phyloP scores from a whole-genome alignment of 2,797 vertebrate genomes.

The Esox masquinongy region DNA sequence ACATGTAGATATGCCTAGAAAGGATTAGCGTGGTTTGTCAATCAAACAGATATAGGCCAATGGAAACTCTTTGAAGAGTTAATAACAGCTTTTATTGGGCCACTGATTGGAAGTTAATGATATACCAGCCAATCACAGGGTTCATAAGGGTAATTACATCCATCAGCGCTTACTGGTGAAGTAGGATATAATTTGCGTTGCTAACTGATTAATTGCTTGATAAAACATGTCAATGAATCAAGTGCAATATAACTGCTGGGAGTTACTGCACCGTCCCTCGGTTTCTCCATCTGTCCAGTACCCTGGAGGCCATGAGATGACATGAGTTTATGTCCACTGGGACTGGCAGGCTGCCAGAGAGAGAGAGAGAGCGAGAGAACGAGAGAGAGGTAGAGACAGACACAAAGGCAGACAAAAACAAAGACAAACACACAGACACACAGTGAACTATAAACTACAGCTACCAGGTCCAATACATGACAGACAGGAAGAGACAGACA shows the following conservation, averaged over 20 bases:
- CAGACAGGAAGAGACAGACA: neutral
- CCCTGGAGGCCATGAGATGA: neutral
- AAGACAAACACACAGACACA: neutral
- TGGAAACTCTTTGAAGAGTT: conserved; percentile 5
- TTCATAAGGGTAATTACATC: neutral
- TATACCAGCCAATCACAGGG: neutral
- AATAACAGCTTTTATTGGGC: neutral
- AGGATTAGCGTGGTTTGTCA: conserved; percentile 14
- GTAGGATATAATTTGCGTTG: neutral
- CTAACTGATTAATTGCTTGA: conserved; percentile 4
- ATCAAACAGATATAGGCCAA: conserved; percentile 6
- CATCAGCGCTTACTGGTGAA: neutral
- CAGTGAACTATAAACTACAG: neutral
- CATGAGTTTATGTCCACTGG: neutral
- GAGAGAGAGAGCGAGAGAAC: too few species aligned
- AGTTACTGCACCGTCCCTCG: neutral
- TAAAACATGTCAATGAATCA: conserved; percentile 12
- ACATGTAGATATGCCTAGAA: neutral
- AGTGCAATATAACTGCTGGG: neutral
- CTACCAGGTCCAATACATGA: neutral
- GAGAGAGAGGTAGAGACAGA: neutral
- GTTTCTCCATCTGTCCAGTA: neutral
- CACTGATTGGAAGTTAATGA: neutral
- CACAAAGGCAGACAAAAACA: neutral
- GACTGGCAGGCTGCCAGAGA: neutral